Base-by-base conservation (phyloP, 2,888 invertebrate genomes). In the Ectemnius lituratus region DNA sequence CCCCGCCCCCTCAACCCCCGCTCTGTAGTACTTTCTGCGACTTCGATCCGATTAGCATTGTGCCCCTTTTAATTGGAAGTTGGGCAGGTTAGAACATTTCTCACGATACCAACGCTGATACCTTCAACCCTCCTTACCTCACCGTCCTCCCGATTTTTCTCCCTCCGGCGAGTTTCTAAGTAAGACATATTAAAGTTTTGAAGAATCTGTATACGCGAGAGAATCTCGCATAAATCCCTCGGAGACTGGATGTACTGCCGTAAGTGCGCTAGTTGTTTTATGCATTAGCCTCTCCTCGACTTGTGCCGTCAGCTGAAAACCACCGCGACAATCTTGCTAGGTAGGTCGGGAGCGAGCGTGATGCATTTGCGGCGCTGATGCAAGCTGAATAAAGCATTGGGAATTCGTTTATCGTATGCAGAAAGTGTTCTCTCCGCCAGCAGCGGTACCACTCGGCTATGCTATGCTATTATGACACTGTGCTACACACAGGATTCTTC, bases 401-500 rank as follows among this genome's bases (percentile, higher is more conserved):
- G 11, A 1, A 20, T 58, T 23, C 8, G 37, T 37, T 58, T 58
- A n/a, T 5, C 20, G 27, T 27, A 58, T 58, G n/a, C 52, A 18
- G 18, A n/a, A 52, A 13, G 18, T 52, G 18, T 52, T 14, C 52
- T 14, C 52, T 14, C 37, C 8, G 14, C 16, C 14, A 20, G 27
- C 58, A 58, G 16, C 27, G 58, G 58, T 58, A 20, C 58, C 37
- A 11, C 37, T 37, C 37, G 45, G 14, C 28, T 37, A 27, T n/a
- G 18, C 23, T 46, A 28, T 45, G 67, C 67, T 76, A 66, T 78
- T 81, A 75, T 73, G 75, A 67, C 58, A 67, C 75, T 78, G 78
- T 75, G 66, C 57, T 76, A 78, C 76, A 72, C 75, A 70, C 61
- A 58, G 60, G 69, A 67, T 76, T 66, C 69, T 62, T 72, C 46